Base-by-base conservation (phyloP, 2,113 vertebrate species). In the Microtus richardsoni region DNA sequence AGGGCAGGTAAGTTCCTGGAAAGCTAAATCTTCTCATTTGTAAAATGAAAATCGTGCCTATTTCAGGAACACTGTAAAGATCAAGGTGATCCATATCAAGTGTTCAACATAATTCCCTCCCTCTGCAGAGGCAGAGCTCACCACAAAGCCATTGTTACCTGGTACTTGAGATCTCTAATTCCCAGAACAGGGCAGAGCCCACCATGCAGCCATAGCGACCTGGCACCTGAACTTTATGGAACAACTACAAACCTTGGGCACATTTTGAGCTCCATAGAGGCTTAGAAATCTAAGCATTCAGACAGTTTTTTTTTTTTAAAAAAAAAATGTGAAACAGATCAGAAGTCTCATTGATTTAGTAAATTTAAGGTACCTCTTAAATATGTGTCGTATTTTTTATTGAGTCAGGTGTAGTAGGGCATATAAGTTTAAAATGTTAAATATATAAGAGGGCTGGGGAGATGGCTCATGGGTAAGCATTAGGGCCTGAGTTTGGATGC, bases 291-390 rank as follows among this genome's bases (percentile, higher is more conserved):
- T 41, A 88, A 60, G 26, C 41, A 78, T 49, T 86, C 39, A 85
- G 78, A 78, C 14, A 90, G 21, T 47, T 74, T 54, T 47, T 74
- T 54, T 7, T 47, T 47, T 47, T 1, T 1, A 49, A 49, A 49
- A 52, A 52, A 22, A 77, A 71, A n/a, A 84, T 49, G 24, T n/a
- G 39, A 52, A 82, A 70, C 22, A 90, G 36, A 89, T 30, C 33
- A 89, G 88, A 82, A 89, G 36, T 66, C 39, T 54, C 17, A 36
- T 88, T 78, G 73, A 66, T 89, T 74, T 94, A 82, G 47, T 92
- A 54, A 86, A 54, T 44, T 86, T 49, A 52, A 88, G 84, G 21
- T 70, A 71, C 30, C 74, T 47, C n/a, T 86, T 80, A 89, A 79
- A 74, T 85, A 89, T 60, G 64, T 74, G 71, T 66, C 47, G 88